Evolutionary conservation across 2,888 invertebrate species (phyloP).

Genomic region (Caenorhabditis sp.): DNA sequence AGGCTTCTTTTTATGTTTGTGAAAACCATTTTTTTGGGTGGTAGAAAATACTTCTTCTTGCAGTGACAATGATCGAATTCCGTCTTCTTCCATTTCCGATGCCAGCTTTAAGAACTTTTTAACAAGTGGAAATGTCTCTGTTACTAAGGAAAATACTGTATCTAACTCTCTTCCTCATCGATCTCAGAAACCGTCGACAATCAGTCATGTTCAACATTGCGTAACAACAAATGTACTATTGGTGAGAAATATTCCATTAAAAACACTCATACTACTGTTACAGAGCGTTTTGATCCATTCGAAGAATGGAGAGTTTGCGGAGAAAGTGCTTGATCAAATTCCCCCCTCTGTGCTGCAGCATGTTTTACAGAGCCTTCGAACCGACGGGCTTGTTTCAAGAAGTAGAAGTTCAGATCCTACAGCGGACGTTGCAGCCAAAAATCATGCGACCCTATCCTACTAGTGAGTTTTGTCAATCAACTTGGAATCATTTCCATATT

Average conservation of each 20-base stretch:
- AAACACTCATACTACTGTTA: neutral
- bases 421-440: slow-evolving; percentile 61
- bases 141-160: slow-evolving; percentile 59
- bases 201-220: slow-evolving; percentile 72
- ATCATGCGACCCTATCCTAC: slow-evolving; percentile 71
- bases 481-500: slow-evolving; percentile 22
- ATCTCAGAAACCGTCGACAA: slow-evolving; percentile 62
- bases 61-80: slow-evolving; percentile 69
- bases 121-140: slow-evolving; percentile 34
- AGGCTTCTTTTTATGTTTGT: slow-evolving; percentile 76
- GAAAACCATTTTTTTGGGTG: slow-evolving; percentile 3
- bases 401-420: slow-evolving; percentile 60
- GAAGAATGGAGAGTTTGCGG: slow-evolving; percentile 44
- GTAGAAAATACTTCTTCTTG: neutral
- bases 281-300: slow-evolving; percentile 72
- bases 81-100: slow-evolving; percentile 53
- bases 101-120: slow-evolving; percentile 58
- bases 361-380: slow-evolving; percentile 63
- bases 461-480: slow-evolving; percentile 69
- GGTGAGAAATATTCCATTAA: slow-evolving; percentile 33
- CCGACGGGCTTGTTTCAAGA: slow-evolving; percentile 77
- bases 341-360: slow-evolving; percentile 65
- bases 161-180: slow-evolving; percentile 63
- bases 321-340: slow-evolving; percentile 66
- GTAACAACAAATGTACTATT: slow-evolving; percentile 75